Conservation (phyloP, 2,113 vertebrate genomes). For the Crotalus helleri region DNA sequence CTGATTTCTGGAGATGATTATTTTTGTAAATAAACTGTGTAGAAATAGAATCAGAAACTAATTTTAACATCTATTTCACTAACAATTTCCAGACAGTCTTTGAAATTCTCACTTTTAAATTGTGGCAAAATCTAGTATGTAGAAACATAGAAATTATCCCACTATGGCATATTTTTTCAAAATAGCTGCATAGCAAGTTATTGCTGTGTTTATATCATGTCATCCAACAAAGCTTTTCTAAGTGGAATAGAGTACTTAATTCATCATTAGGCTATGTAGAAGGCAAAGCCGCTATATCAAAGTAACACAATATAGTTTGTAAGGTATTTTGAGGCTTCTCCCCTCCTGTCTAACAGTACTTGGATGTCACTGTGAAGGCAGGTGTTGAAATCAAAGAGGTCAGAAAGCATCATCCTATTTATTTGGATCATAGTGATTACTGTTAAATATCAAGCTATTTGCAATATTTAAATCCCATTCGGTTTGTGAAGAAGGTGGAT, state of each 20-base stretch:
- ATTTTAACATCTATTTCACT: not conserved
- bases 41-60: not conserved
- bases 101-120: not conserved
- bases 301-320: not conserved
- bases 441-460: not conserved
- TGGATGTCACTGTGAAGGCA: not conserved
- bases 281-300: not conserved
- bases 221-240: not conserved
- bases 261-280: not conserved
- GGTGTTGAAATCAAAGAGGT: not conserved
- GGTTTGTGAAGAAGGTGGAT: not conserved
- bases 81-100: not conserved
- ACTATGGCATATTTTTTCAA: not conserved
- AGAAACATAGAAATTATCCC: not conserved
- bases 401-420: not conserved
- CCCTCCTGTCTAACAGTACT: not conserved
- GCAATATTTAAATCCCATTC: not conserved
- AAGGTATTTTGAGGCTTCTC: not conserved
- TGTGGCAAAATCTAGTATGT: not conserved
- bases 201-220: not conserved
- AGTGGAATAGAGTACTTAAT: not conserved
- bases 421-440: not conserved
- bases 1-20: too few relatives aligned
- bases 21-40: not conserved
- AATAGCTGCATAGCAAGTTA: not conserved